A percentile compares a stretch with the other conserved stretches of the same genome.
Conservation (phyloP, 2,888 invertebrate genomes). For the Neocrepidodera transversa region DNA sequence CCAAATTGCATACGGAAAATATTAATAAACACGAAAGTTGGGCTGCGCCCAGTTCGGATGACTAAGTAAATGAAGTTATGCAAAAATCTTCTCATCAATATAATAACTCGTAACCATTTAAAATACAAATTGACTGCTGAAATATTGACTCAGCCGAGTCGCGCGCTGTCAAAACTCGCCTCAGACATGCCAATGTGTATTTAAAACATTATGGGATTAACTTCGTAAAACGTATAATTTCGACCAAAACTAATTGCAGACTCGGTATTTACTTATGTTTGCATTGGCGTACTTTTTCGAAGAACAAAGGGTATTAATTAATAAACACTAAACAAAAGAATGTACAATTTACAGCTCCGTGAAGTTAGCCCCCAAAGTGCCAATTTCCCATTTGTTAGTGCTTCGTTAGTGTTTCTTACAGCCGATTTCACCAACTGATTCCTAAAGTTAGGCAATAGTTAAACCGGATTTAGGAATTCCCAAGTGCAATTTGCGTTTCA, state of each 20-base stretch:
- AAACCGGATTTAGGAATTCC: no score
- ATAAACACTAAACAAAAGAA: no score
- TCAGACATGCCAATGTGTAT: constrained; percentile 16
- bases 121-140: constrained; percentile 21
- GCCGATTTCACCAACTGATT: no score
- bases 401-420: no score
- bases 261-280: neutral
- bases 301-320: no score
- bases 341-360: no score
- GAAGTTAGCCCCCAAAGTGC: no score
- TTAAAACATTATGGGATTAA: constrained; percentile 16
- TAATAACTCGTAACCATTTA: constrained; percentile 10
- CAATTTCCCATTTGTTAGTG: no score
- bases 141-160: constrained; percentile 10
- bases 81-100: constrained; percentile 19
- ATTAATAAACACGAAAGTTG: constrained; percentile 12
- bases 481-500: no score
- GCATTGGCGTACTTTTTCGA: no score
- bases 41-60: constrained; percentile 2
- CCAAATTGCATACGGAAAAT: constrained; percentile 2
- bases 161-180: constrained; percentile 2
- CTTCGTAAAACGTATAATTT: constrained; percentile 14
- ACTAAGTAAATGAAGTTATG: constrained; percentile 6
- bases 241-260: constrained; percentile 13
- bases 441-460: no score